Percentiles rank a stretch among this genome's conserved stretches.
phyloP scores from a whole-genome alignment of 1,140 invertebrate genomes.

The Drosophila santomea region DNA sequence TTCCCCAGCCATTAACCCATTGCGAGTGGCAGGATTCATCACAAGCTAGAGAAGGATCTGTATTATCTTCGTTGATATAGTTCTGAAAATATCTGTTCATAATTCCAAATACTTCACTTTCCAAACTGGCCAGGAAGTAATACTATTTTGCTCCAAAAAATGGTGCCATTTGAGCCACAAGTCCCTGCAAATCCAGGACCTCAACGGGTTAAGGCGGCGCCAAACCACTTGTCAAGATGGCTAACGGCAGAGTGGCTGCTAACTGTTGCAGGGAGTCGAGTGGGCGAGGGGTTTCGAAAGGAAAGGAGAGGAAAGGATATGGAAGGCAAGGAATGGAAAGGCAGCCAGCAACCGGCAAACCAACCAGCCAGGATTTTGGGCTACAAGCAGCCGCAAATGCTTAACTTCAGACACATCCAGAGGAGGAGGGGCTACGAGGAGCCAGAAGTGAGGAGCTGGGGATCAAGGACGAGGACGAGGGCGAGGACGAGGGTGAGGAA shows the following conservation, averaged over 20 bases:
- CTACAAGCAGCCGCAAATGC: slow-evolving; percentile 81
- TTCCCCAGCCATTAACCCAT: slow-evolving; percentile 29
- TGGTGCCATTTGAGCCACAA: not conserved
- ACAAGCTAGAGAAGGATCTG: too few relatives aligned
- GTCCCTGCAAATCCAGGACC: slow-evolving; percentile 9
- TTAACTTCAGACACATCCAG: slow-evolving; percentile 74
- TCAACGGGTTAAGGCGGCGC: slow-evolving; percentile 62
- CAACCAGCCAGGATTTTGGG: slow-evolving; percentile 71
- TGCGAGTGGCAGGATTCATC: not conserved
- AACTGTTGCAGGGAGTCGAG: slow-evolving; percentile 38
- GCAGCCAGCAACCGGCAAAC: slow-evolving; percentile 46
- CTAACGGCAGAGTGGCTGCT: slow-evolving; percentile 67
- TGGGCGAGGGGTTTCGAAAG: not conserved
- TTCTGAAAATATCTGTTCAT: too few relatives aligned
- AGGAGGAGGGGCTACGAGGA: not conserved
- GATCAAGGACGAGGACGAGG: slow-evolving; percentile 12
- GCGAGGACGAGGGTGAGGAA: slow-evolving; percentile 4
- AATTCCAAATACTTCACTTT: not conserved
- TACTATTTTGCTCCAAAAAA: not conserved
- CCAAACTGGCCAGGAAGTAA: not conserved
- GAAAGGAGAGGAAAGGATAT: slow-evolving; percentile 29
- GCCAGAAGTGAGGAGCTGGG: not conserved
- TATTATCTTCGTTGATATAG: too few relatives aligned
- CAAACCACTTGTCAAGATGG: slow-evolving; percentile 81
- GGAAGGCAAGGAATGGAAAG: slow-evolving; percentile 33